Evolutionary conservation across 2,888 invertebrate genomes (phyloP), one percentile per base, ranked within the genome.

Genomic region (Ferrisia virgata): DNA sequence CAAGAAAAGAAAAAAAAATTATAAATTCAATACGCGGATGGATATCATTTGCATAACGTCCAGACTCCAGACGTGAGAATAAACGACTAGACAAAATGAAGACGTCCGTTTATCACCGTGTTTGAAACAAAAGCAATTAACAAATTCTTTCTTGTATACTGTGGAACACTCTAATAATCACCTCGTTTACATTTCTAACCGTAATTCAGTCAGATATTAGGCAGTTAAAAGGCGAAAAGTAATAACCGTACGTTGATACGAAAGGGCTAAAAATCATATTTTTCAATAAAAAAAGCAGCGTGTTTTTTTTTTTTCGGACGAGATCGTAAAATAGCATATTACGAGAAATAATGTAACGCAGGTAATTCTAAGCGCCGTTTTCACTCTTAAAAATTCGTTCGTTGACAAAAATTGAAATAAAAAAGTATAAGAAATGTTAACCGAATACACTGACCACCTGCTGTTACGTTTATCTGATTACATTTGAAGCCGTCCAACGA

Each of bases 381-480:
- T 72, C 72, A 72, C 72, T 72, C 72, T 28, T 72, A 72, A 33
- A 72, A 72, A 72, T 72, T 72, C 72, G 72, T 72, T 36, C 72
- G 72, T 72, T 72, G 72, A 72, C 72, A 72, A 72, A n/a, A 72
- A 72, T 72, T 72, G 33, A 72, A 72, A 72, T 72, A 72, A 72
- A 72, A 72, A 33, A 72, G 72, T 72, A n/a, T n/a, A 72, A 33
- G 72, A 72, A 72, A 72, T 72, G 72, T 72, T 72, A 72, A 72
- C 72, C 81, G 53, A 81, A 53, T 43, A 33, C 81, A 43, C 33
- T 53, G 81, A 58, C 53, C 81, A 81, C 81, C 81, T 53, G 81
- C 81, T 81, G 81, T 9, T 81, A 81, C 15, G 13, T 81, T 81
- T 81, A 81, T 81, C 81, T 81, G 53, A 53, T 53, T 36, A 72